A percentile compares a stretch with the other conserved stretches of the same genome.
These are phyloP conservation scores for Mus minutoides DNA, from an alignment of 2,797 vertebrate species.

Conservation along the genomic window DNA sequence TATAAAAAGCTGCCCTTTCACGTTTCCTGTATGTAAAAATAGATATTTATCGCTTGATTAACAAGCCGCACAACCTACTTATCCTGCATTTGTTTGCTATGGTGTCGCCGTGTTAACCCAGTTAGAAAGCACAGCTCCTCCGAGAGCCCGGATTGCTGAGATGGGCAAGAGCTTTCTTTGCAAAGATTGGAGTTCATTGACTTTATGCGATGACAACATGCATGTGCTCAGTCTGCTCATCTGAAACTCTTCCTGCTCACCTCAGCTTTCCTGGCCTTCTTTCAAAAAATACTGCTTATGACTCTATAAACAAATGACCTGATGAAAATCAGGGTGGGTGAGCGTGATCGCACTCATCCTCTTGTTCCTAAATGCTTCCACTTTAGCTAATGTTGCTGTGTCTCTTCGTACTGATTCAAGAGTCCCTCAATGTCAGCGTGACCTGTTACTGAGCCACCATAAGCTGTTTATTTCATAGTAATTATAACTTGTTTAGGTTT, in stretches of 20 bases:
- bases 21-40: constrained; percentile 19
- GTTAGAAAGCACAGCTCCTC: constrained; percentile 37
- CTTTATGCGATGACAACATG: background rate
- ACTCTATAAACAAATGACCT: constrained; percentile 7
- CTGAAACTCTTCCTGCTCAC: background rate
- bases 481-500: constrained; percentile 12
- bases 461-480: background rate
- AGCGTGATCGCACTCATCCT: background rate
- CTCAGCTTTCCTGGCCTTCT: background rate
- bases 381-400: background rate
- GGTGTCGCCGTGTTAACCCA: background rate
- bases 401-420: constrained; percentile 5
- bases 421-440: background rate
- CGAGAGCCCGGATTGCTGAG: constrained; percentile 21
- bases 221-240: background rate
- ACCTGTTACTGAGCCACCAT: background rate
- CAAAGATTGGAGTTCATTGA: background rate
- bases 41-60: constrained; percentile 43
- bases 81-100: constrained; percentile 12
- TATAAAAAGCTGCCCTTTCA: background rate
- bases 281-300: background rate
- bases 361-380: background rate
- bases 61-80: constrained; percentile 27
- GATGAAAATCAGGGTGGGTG: constrained; percentile 3
- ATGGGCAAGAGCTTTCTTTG: background rate